Base-by-base conservation (phyloP, 1,140 invertebrate species). In the Cydia amplana region DNA sequence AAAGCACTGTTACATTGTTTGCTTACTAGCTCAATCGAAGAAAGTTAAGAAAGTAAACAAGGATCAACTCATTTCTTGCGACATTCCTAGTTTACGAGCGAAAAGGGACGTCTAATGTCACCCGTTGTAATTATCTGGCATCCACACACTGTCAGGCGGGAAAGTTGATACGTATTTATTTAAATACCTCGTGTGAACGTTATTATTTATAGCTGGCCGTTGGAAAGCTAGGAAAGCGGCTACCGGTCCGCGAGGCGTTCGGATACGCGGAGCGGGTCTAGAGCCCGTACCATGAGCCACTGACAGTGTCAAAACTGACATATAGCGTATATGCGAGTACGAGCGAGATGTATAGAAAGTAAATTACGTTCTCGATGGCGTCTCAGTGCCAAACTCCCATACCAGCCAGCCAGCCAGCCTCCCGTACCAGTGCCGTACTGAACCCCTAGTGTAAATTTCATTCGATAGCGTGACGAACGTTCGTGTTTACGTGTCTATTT, bases 121-220 rank as follows among this genome's bases (percentile, higher is more conserved):
- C 28, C 14, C n/a, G 65, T 36, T 70, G 65, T 18, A 40, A 70
- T 70, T 70, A 32, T 23, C 55, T 10, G 51, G 51, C 51, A 55
- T 55, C 55, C 55, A 60, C 55, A 18, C 32, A 75, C 73, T 65
- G 60, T 25, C 73, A 36, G 75, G 43, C 83, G 79, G 78, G 87
- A 86, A 85, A 88, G 86, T 75, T 80, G 83, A 80, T 87, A 85
- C 78, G 78, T 81, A 80, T 81, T 80, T 87, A 84, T 84, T 84
- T 78, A 82, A 80, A 80, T 82, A 80, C 76, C 79, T 73, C 83
- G 84, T 89, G 86, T 82, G 83, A 85, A 88, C 81, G 83, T 84
- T 87, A 87, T 88, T 85, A 86, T 88, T 86, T 87, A 88, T 88
- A 83, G 82, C 74, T 18, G 75, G 74, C 73, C 74, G 77, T 73